Evolutionary conservation across 2,888 invertebrate genomes (phyloP).

Genomic region (Chrysolina haemoptera): DNA sequence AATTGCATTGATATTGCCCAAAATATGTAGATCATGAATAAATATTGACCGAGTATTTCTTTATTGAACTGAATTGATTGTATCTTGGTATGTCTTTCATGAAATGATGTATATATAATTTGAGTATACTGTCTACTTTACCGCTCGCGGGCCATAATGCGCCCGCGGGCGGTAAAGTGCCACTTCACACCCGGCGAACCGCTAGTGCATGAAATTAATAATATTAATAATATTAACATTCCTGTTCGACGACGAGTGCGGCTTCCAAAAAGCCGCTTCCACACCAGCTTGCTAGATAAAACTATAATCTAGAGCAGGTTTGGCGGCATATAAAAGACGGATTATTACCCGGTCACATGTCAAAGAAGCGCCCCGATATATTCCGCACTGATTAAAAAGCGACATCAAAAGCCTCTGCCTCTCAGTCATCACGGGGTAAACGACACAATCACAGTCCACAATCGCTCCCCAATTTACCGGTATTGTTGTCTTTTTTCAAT

Average conservation of each 20-base stretch:
- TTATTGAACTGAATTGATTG: too few relatives aligned
- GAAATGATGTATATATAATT: too few relatives aligned
- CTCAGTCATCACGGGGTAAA: conserved; percentile 65
- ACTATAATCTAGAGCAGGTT: conserved; percentile 56
- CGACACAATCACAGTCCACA: conserved; percentile 70
- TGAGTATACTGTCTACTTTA: too few relatives aligned
- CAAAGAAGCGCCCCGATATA: conserved; percentile 68
- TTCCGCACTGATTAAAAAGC: conserved; percentile 70
- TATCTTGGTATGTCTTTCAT: too few relatives aligned
- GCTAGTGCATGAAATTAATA: too few relatives aligned
- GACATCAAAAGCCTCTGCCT: conserved; percentile 67
- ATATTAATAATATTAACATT: too few relatives aligned
- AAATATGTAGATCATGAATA: too few relatives aligned
- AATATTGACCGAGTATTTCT: too few relatives aligned
- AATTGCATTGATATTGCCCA: too few relatives aligned
- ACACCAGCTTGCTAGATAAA: conserved; percentile 51
- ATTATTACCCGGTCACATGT: conserved; percentile 71
- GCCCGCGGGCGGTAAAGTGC: too few relatives aligned
- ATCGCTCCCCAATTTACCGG: conserved; percentile 69
- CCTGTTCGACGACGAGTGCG: neutral
- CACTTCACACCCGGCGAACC: too few relatives aligned
- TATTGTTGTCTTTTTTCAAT: conserved; percentile 70
- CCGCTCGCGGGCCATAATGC: too few relatives aligned
- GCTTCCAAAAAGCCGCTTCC: conserved; percentile 5
- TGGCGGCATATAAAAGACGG: conserved; percentile 65